Base-by-base conservation (phyloP, 2,113 vertebrate genomes). In the Callipepla californica region DNA sequence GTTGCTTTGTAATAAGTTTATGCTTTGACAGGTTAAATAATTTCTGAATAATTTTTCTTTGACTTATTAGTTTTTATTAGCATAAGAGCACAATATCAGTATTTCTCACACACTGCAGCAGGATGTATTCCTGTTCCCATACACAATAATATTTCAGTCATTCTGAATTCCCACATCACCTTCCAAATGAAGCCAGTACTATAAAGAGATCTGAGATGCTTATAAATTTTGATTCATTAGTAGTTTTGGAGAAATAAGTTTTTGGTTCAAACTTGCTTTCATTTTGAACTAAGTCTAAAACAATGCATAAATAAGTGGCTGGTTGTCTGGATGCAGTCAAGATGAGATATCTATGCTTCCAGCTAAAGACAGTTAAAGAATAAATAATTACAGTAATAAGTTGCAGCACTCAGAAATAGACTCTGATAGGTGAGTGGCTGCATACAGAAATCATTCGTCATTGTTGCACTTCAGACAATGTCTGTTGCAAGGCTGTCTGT, bases 361-460 rank as follows among this genome's bases (percentile, higher is more conserved):
- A 72, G 45, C 53, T 94, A 91, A 91, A 87, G 91, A 83, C 82
- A 94, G 65, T 14, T 83, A 72, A 83, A 78, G 58, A 58, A 10
- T 0, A 92, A 90, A 76, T 58, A 2, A 74, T 90, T 90, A 63
- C 26, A 74, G 13, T 74, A 70, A 70, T 55, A 91, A 74, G 15
- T 4, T 25, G 47, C 4, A 3, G 17, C 42, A 69, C 13, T 36
- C 87, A 62, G 81, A 96, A 92, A 77, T 58, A 80, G 58, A 20
- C 12, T 20, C 40, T 45, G 18, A 30, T 48, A 23, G 18, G 17
- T 87, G 45, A 62, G 45, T 45, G 66, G 16, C 23, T 53, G 32
- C 53, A n/a, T 51, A 66, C 26, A 55, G 36, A 89, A 91, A 65
- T 69, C 21, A n/a, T 44, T 72, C 30, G 10, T 65, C 5, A 61